These are phyloP conservation scores for Oryzias woworae DNA, from an alignment of 2,113 vertebrate species.

Conservation along the genomic window DNA sequence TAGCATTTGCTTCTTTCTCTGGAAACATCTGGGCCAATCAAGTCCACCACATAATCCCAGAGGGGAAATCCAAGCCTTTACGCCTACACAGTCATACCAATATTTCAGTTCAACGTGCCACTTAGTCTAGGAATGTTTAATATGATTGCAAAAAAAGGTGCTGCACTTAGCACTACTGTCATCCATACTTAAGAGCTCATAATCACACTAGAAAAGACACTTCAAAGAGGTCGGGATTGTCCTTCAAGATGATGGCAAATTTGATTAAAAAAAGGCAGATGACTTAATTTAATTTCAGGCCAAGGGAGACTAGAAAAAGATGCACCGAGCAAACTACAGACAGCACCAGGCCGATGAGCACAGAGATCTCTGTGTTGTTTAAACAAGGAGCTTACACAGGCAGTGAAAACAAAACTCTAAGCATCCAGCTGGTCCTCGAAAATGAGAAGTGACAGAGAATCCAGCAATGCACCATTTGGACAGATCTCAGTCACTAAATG, in stretches of 20 bases:
- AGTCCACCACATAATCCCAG: constrained; percentile 56
- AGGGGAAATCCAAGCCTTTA: constrained; percentile 56
- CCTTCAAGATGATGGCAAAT: constrained; percentile 42
- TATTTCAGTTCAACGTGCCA: constrained; percentile 44
- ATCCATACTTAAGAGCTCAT: constrained; percentile 13
- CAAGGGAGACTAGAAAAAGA: constrained; percentile 33
- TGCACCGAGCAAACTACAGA: constrained; percentile 50
- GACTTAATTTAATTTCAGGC: constrained; percentile 51
- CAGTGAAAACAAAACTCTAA: constrained; percentile 54
- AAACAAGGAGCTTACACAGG: constrained; percentile 49
- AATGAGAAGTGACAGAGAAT: constrained; percentile 34
- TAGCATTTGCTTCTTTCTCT: constrained; percentile 71
- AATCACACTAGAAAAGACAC: constrained; percentile 31
- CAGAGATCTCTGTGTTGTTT: constrained; percentile 45
- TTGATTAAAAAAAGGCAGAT: constrained; percentile 38
- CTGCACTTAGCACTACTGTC: constrained; percentile 20
- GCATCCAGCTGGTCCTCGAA: constrained; percentile 42
- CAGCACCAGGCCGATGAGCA: constrained; percentile 34
- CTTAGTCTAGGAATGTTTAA: constrained; percentile 32
- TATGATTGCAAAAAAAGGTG: constrained; percentile 12
- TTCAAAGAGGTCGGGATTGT: constrained; percentile 22
- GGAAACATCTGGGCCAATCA: constrained; percentile 74
- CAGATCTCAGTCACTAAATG: constrained; percentile 27
- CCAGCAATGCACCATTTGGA: constrained; percentile 9
- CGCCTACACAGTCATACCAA: constrained; percentile 45